Conservation (phyloP, 2,888 invertebrate species). For the Allygus modestus region DNA sequence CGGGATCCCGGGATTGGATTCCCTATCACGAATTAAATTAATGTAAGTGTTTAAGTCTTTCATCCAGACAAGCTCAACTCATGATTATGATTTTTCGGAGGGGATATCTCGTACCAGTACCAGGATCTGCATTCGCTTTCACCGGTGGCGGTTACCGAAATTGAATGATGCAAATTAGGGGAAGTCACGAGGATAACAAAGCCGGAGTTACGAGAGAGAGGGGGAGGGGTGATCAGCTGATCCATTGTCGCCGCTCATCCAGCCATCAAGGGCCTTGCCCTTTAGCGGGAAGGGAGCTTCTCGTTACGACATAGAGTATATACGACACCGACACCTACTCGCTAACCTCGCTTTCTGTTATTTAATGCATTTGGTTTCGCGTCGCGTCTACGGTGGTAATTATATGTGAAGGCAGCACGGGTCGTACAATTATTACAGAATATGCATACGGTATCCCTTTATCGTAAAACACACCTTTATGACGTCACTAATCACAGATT, state of each 20-base stretch:
- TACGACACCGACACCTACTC: neutral
- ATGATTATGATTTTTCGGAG: too few species aligned
- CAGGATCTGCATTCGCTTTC: neutral
- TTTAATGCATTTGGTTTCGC: constrained; percentile 5
- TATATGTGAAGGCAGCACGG: neutral
- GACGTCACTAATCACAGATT: neutral
- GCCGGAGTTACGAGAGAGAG: neutral
- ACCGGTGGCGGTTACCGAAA: constrained; percentile 14
- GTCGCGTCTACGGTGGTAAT: neutral
- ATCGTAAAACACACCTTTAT: neutral
- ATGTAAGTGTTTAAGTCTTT: too few species aligned
- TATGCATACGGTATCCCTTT: neutral
- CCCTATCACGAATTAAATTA: too few species aligned
- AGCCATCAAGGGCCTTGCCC: constrained; percentile 13
- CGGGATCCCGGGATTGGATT: too few species aligned
- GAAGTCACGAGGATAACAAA: constrained; percentile 33
- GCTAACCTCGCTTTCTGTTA: constrained; percentile 19
- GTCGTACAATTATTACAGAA: neutral
- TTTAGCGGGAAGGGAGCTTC: constrained; percentile 22
- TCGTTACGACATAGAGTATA: neutral
- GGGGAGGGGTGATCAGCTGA: constrained; percentile 12
- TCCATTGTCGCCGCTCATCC: constrained; percentile 42
- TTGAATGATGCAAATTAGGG: constrained; percentile 35
- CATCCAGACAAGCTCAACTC: too few species aligned
- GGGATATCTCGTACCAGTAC: too few species aligned